Evolutionary conservation across 2,797 vertebrate genomes (phyloP), one percentile per base, ranked within the genome.

Genomic region (Botia almorhae): DNA sequence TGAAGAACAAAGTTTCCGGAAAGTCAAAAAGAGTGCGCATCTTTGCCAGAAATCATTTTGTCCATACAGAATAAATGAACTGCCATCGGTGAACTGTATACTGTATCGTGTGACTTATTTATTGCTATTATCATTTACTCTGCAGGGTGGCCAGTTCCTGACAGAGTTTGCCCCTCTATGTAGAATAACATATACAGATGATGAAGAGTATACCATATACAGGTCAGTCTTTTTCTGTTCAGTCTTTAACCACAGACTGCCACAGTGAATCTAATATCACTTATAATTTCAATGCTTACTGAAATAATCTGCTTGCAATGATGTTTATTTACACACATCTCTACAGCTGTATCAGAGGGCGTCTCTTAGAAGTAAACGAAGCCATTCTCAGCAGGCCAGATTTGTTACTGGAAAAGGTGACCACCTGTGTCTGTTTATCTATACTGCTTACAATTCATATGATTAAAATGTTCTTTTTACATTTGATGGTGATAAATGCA

Each of bases 1-100:
- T 99, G 58, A 94, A 97, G 81, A 99, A 99, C 89, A 98, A 97
- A 90, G 98, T 99, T 16, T 98, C 96, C 48, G 98, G 98, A 71
- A 99, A 99, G 78, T 98, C 97, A 68, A 99, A 99, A 89, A 91
- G 97, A 95, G 98, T 99, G 93, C 11, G 92, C 86, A 86, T 7
- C 1, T 50, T 50, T 61, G 4, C 43, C 48, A 36, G 5, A 12
- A 68, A 48, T 21, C 8, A 33, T 2, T 50, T 4, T 64, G 4
- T 33, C 19, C 36, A 26, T 26, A 56, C 48, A 13, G 0, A 55
- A 53, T 36, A 5, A n/a, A n/a, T n/a, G n/a, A n/a, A 36, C 26
- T 51, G 13, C 70, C 11, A 50, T 21, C 8, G 11, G 17, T 46
- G 33, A 11, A 5, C 55, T 23, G 1, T 16, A 46, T n/a, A 2